These are phyloP conservation scores for Rynchops niger DNA, from an alignment of 2,113 vertebrate species.

Conservation along the genomic window DNA sequence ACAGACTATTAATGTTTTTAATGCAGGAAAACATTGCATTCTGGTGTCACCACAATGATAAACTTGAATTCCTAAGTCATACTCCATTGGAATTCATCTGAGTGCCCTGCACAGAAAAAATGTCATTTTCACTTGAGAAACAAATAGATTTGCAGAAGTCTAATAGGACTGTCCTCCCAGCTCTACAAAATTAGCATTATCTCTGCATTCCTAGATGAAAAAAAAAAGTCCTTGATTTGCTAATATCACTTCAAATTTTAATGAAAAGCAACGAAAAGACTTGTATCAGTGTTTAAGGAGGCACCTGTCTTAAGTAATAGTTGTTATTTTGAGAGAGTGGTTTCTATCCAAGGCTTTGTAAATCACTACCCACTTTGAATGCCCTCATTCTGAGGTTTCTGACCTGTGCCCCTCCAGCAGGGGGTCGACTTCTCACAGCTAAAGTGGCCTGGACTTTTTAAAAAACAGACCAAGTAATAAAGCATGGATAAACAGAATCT, in stretches of 20 bases:
- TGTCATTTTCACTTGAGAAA: not conserved
- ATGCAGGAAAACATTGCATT: not conserved
- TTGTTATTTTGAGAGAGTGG: not conserved
- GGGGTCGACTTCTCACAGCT: not conserved
- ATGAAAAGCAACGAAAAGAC: not conserved
- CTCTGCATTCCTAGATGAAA: not conserved
- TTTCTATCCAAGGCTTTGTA: not conserved
- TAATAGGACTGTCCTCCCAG: not conserved
- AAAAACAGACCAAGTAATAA: not conserved
- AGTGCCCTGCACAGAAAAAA: not conserved
- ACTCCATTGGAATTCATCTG: not conserved
- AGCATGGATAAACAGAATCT: not conserved
- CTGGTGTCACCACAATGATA: not conserved
- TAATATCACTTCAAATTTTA: not conserved
- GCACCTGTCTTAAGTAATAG: not conserved
- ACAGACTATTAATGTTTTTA: not conserved
- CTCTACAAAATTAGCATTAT: not conserved
- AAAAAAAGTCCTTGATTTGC: not conserved
- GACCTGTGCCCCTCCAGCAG: not conserved
- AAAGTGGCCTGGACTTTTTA: not conserved
- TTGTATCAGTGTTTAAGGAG: not conserved
- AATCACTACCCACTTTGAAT: not conserved
- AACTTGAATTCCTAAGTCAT: not conserved
- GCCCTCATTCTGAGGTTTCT: not conserved
- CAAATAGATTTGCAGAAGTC: not conserved